phyloP scores from a whole-genome alignment of 2,888 invertebrate genomes.

The Agonum fuliginosum region DNA sequence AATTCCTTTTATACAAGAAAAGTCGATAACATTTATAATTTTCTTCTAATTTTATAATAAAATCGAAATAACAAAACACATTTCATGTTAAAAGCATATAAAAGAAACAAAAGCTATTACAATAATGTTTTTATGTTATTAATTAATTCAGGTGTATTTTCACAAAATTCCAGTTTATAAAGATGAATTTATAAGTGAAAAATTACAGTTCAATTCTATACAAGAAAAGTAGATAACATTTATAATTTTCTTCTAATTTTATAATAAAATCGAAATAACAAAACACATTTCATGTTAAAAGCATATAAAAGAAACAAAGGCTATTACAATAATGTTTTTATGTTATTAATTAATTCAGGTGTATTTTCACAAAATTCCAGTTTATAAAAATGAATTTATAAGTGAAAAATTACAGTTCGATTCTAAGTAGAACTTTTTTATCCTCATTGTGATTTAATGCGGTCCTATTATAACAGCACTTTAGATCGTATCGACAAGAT shows the following conservation, averaged over 20 bases:
- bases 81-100: not conserved
- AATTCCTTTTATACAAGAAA: constrained; percentile 13
- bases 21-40: constrained; percentile 3
- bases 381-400: constrained; percentile 48
- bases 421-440: not conserved
- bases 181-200: constrained; percentile 53
- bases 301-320: not conserved
- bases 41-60: not conserved
- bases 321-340: not conserved
- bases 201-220: constrained; percentile 48
- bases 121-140: not conserved
- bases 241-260: too few relatives aligned
- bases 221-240: too few relatives aligned
- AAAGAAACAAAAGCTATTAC: not conserved
- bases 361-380: not conserved
- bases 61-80: not conserved
- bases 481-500: constrained; percentile 47
- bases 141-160: constrained; percentile 4
- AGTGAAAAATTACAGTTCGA: constrained; percentile 53
- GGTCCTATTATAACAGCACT: constrained; percentile 50
- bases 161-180: constrained; percentile 4
- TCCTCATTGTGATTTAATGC: constrained; percentile 49
- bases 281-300: not conserved
- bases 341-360: constrained; percentile 16
- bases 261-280: too few relatives aligned